Conservation (phyloP, 2,113 vertebrate species). For the Laticauda colubrina region DNA sequence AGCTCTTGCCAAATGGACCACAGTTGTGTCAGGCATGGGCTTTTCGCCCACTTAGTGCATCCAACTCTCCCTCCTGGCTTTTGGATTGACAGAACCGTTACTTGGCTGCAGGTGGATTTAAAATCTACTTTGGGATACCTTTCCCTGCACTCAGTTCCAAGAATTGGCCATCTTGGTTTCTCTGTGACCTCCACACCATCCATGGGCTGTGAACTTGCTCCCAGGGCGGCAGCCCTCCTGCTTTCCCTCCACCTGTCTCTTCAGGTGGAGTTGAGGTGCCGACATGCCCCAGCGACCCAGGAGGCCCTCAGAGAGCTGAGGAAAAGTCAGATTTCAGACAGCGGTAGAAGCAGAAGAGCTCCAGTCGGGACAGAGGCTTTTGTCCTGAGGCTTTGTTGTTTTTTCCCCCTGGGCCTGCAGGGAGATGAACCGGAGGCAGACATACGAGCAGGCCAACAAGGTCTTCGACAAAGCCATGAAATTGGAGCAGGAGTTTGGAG, state of each 20-base stretch:
- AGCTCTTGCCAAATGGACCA: not conserved
- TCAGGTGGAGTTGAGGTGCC: not conserved
- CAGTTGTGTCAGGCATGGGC: not conserved
- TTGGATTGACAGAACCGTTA: not conserved
- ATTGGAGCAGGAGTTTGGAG: constrained; percentile 97
- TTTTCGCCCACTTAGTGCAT: not conserved
- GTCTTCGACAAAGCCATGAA: constrained; percentile 98
- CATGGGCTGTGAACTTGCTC: not conserved
- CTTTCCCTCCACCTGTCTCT: not conserved
- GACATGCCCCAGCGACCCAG: accelerated
- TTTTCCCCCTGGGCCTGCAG: constrained; percentile 64
- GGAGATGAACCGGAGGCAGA: constrained; percentile 99
- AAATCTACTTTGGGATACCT: not conserved
- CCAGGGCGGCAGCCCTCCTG: not conserved
- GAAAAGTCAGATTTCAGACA: not conserved
- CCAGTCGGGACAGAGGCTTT: not conserved
- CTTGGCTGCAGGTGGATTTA: not conserved
- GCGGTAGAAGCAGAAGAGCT: not conserved
- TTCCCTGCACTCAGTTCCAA: not conserved
- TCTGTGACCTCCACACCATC: not conserved
- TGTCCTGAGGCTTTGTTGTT: not conserved
- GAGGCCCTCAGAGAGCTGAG: not conserved
- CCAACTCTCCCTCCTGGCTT: not conserved
- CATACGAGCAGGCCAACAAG: constrained; percentile 97
- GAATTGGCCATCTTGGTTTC: not conserved